A percentile compares a stretch with the other conserved stretches of the same genome.
Conservation (phyloP, 1,140 invertebrate species). For the Glomeris maerens region DNA sequence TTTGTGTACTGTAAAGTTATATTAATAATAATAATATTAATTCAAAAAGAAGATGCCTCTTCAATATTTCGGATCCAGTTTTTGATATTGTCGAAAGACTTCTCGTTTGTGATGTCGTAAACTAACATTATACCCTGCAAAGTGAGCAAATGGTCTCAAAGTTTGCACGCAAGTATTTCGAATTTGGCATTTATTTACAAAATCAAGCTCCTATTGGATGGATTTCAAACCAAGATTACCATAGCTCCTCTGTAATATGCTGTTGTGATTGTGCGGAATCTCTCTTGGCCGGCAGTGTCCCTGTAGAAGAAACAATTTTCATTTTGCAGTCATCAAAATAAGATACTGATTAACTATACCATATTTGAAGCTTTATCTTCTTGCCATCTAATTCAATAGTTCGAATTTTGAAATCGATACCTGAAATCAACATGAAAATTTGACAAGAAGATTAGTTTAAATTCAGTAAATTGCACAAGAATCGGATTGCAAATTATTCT, state of each 20-base stretch:
- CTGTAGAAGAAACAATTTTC: constrained; percentile 20
- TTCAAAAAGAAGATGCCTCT: constrained; percentile 22
- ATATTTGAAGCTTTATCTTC: constrained; percentile 97
- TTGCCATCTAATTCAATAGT: constrained; percentile 95
- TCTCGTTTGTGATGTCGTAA: constrained; percentile 40
- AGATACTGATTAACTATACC: constrained; percentile 38
- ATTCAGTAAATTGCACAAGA: no score
- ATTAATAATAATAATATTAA: constrained; percentile 6
- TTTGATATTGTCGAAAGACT: constrained; percentile 40
- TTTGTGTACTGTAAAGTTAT: no score
- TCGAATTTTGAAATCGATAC: constrained; percentile 98
- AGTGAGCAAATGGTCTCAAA: not conserved
- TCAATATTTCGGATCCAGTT: constrained; percentile 39
- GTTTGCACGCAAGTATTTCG: not conserved
- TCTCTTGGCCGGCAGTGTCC: constrained; percentile 49
- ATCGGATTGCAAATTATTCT: no score
- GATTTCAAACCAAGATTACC: constrained; percentile 24
- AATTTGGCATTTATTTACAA: not conserved
- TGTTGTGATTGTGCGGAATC: constrained; percentile 49
- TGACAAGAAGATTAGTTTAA: not conserved
- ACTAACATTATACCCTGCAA: constrained; percentile 36
- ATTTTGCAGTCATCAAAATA: not conserved
- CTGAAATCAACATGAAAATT: constrained; percentile 41
- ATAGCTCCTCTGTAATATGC: constrained; percentile 46
- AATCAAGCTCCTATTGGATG: no score